phyloP scores from a whole-genome alignment of 2,797 vertebrate genomes.

The Oceanodroma leucorhoa region DNA sequence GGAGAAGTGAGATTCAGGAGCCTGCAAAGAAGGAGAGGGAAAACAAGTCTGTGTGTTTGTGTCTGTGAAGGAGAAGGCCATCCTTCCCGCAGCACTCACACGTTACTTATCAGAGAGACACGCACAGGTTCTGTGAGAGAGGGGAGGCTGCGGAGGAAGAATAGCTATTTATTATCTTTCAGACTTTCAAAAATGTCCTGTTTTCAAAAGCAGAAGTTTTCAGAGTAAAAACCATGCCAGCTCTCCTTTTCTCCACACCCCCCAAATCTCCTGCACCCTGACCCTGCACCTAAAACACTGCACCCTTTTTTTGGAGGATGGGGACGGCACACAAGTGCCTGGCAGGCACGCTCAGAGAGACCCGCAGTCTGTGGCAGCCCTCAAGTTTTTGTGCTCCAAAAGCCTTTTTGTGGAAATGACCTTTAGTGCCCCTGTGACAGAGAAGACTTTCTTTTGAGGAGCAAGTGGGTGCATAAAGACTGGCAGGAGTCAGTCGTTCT shows the following conservation, averaged over 20 bases:
- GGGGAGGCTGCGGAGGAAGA: neutral
- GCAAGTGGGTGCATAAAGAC: neutral
- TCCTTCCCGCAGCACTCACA: fast-evolving
- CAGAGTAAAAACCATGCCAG: neutral
- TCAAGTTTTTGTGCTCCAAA: neutral
- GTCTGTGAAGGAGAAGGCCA: neutral
- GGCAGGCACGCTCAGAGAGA: neutral
- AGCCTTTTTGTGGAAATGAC: neutral
- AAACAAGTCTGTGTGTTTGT: no score
- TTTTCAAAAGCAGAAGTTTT: neutral
- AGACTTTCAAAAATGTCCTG: neutral
- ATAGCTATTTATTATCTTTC: neutral
- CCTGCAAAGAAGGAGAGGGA: neutral
- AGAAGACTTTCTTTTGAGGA: neutral
- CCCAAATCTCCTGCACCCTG: neutral
- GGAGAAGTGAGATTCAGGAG: neutral
- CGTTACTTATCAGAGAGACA: neutral
- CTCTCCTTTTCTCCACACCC: neutral
- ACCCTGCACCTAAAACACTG: neutral
- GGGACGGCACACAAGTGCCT: fast-evolving
- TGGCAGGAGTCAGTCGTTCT: neutral
- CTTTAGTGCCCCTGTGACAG: neutral
- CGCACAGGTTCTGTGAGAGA: neutral
- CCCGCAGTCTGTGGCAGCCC: neutral
- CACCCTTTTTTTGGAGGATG: neutral